Base-by-base conservation (phyloP, 1,140 invertebrate species). In the Zaprionus camerounensis region DNA sequence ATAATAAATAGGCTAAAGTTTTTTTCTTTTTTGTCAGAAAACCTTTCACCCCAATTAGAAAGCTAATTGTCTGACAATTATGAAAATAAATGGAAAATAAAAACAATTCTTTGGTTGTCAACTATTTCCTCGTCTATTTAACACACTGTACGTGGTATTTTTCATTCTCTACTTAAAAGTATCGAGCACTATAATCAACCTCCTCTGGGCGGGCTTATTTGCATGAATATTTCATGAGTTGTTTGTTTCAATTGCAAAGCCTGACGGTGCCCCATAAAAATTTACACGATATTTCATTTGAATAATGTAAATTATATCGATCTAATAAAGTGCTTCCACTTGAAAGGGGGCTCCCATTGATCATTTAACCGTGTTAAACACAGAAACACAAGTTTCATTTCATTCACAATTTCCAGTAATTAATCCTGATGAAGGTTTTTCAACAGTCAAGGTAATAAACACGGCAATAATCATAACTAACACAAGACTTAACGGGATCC, bases 391-490 rank as follows among this genome's bases (percentile, higher is more conserved):
- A 44, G 41, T 59, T 53, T 26, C 17, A 78, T 71, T 86, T 66
- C 75, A 31, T 31, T 31, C 59, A 67, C 80, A 90, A 84, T 90
- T 90, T 85, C 78, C 79, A 90, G 81, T 85, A 85, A 82, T 90
- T 90, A 90, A 90, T 88, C 78, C 81, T 79, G 81, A 79, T 90
- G 84, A 88, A 73, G 72, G 78, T 75, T 88, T 90, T 84, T 88
- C 85, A 84, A 71, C 81, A 78, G 67, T 44, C 65, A 11, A 34
- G 85, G 85, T 79, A 87, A 90, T 90, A 90, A 90, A 90, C 85
- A 90, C 85, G 85, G 81, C 76, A 76, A 90, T 90, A 90, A 90
- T 81, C 85, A 90, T 90, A 90, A 88, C 81, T 90, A 90, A 90
- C 81, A 49, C 77, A 72, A 66, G 34, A 80, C 72, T 71, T 66